Evolutionary conservation across 2,888 invertebrate species (phyloP).

Genomic region (Sicus ferrugineus): DNA sequence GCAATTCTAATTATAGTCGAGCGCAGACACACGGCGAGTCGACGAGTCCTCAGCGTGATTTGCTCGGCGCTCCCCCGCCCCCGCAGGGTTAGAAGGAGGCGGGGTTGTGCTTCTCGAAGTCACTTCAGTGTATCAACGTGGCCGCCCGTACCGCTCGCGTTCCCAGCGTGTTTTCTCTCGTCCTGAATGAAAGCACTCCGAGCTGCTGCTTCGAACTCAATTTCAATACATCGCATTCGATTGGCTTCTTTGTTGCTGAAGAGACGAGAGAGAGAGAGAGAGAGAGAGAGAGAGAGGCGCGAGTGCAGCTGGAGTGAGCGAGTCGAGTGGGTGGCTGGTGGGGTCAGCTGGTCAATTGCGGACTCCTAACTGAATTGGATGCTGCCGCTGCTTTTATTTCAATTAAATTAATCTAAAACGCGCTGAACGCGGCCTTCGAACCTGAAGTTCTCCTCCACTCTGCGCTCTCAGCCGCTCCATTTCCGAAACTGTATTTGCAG

Average conservation of each 20-base stretch:
- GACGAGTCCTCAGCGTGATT: no score
- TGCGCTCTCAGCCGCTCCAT: neutral
- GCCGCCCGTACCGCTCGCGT: no score
- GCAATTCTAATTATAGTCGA: conserved; percentile 15
- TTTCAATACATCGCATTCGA: neutral
- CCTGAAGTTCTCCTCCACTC: neutral
- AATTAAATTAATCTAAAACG: conserved; percentile 13
- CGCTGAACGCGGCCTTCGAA: neutral
- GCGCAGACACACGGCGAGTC: no score
- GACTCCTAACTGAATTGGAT: no score
- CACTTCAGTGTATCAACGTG: no score
- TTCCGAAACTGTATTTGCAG: neutral
- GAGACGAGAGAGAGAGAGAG: neutral
- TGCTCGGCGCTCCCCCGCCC: no score
- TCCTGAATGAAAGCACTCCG: no score
- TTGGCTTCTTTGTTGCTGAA: neutral
- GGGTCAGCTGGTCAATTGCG: neutral
- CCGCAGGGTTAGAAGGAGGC: no score
- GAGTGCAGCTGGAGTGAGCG: neutral
- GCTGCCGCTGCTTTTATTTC: neutral
- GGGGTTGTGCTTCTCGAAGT: no score
- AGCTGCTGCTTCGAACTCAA: neutral
- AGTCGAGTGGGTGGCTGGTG: neutral
- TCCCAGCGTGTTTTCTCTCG: no score
- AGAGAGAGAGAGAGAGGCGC: neutral